phyloP scores from a whole-genome alignment of 2,888 invertebrate species.

The Metellina segmentata region DNA sequence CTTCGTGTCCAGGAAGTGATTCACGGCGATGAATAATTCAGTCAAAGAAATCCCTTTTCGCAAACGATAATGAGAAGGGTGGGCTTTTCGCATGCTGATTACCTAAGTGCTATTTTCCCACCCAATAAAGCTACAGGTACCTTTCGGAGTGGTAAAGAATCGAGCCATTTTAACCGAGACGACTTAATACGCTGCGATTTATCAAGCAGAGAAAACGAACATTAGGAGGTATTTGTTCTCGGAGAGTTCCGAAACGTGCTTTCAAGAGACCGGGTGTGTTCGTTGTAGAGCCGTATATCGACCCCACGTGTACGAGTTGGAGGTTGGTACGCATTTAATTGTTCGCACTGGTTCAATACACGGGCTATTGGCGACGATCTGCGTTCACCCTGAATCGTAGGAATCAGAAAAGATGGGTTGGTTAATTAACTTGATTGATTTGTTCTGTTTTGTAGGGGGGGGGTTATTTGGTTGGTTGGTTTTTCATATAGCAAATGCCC shows the following conservation, averaged over 20 bases:
- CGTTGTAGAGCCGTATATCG: too few species aligned
- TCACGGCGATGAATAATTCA: too few species aligned
- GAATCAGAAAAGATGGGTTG: neutral
- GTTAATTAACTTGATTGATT: neutral
- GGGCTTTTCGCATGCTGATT: neutral
- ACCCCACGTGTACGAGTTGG: too few species aligned
- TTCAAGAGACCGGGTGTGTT: too few species aligned
- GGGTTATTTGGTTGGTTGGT: neutral
- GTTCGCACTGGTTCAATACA: too few species aligned
- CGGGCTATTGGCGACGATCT: too few species aligned
- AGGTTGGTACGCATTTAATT: too few species aligned
- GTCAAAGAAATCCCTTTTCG: neutral
- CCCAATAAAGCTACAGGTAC: neutral
- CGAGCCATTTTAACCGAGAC: slow-evolving; percentile 2
- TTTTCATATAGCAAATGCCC: too few species aligned
- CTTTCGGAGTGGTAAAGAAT: slow-evolving; percentile 23
- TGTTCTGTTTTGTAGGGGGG: neutral
- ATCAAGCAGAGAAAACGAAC: neutral
- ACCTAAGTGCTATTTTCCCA: neutral
- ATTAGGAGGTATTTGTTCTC: neutral
- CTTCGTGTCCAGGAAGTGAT: too few species aligned
- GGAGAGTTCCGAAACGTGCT: neutral
- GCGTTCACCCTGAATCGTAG: too few species aligned
- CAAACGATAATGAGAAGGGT: neutral
- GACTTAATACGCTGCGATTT: slow-evolving; percentile 4